A percentile compares a stretch with the other conserved stretches of the same genome.
phyloP scores from a whole-genome alignment of 2,888 invertebrate genomes.

The Perizoma affinitatum region DNA sequence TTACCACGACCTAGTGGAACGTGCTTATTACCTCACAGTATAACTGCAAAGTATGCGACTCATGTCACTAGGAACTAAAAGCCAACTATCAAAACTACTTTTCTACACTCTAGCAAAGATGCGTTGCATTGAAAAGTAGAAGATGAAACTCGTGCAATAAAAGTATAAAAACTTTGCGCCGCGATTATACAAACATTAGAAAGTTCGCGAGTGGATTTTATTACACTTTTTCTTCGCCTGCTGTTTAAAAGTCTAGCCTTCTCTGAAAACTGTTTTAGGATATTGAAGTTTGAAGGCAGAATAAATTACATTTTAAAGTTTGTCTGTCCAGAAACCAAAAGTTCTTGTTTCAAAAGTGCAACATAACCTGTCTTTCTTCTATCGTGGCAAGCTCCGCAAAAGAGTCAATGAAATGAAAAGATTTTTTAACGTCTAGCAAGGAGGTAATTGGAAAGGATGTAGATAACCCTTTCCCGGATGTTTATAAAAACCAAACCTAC shows the following conservation, averaged over 20 bases:
- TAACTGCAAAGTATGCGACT: too few species aligned
- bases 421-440: too few species aligned
- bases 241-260: conserved; percentile 14
- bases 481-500: conserved; percentile 1
- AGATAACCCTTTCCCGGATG: neutral
- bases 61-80: neutral
- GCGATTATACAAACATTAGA: conserved; percentile 28
- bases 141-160: conserved; percentile 33
- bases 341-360: too few species aligned
- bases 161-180: conserved; percentile 25
- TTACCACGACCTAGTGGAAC: too few species aligned
- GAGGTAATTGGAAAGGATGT: too few species aligned
- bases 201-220: conserved; percentile 32
- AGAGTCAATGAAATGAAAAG: too few species aligned
- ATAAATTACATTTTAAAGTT: too few species aligned
- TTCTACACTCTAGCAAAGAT: conserved; percentile 2
- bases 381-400: too few species aligned
- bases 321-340: too few species aligned
- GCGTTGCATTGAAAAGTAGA: conserved; percentile 25
- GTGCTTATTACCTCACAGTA: too few species aligned
- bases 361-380: too few species aligned
- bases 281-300: neutral
- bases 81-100: neutral
- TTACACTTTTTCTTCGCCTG: conserved; percentile 29
- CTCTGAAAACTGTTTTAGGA: neutral